Conservation (phyloP, 2,888 invertebrate species). For the Archaeoteleia sp. region DNA sequence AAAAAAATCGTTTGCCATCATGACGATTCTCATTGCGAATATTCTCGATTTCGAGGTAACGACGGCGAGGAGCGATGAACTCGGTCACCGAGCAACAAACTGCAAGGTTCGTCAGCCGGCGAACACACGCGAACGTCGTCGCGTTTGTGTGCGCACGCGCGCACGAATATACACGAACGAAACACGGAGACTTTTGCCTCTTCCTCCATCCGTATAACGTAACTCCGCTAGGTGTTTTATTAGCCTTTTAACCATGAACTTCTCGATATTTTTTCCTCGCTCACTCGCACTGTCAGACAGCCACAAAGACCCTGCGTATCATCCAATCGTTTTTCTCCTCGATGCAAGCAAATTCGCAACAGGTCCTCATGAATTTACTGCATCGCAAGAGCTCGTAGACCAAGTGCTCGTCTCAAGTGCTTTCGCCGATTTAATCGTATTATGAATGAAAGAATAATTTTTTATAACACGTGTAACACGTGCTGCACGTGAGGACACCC, state of each 20-base stretch:
- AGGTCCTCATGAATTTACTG: too few relatives aligned
- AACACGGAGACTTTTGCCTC: conserved; percentile 45
- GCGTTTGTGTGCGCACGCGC: conserved; percentile 40
- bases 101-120: conserved; percentile 62
- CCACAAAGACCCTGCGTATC: too few relatives aligned
- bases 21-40: conserved; percentile 58
- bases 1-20: too few relatives aligned
- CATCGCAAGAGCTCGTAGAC: too few relatives aligned
- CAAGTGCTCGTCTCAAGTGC: too few relatives aligned
- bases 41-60: conserved; percentile 72
- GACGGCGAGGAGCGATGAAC: conserved; percentile 71
- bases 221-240: conserved; percentile 59
- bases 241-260: conserved; percentile 66
- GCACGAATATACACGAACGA: conserved; percentile 41
- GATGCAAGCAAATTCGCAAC: too few relatives aligned
- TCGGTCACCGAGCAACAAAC: conserved; percentile 76
- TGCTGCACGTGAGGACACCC: too few relatives aligned
- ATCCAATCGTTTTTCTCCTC: too few relatives aligned
- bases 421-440: too few relatives aligned
- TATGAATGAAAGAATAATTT: too few relatives aligned
- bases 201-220: conserved; percentile 48
- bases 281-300: background rate
- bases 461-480: too few relatives aligned
- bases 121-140: conserved; percentile 49
- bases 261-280: conserved; percentile 52